Base-by-base conservation (phyloP, 2,113 vertebrate genomes). In the Tupaia chinensis region DNA sequence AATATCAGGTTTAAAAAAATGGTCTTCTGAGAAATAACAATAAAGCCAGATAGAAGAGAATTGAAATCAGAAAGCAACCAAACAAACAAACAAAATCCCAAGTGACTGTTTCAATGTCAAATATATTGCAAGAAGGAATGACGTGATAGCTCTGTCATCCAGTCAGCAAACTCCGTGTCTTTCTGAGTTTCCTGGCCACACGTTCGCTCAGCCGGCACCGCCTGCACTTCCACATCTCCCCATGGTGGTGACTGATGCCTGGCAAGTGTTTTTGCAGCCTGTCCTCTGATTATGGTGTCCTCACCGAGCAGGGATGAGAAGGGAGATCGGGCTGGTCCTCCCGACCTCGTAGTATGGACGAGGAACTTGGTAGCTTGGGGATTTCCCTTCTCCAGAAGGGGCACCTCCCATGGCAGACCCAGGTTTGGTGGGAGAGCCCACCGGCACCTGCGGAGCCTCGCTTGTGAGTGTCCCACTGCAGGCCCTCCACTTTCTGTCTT, bases 351-450 rank as follows among this genome's bases (percentile, higher is more conserved):
- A 90, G 94, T 79, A n/a, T 87, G 44, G 29, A 16, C 56, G 3
- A 25, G 69, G 94, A 61, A 65, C 66, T 60, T 16, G 70, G 66
- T 82, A 66, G 66, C 60, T 93, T 91, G 81, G 88, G 94, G 81
- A 78, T 87, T 63, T 10, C 86, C 25, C 68, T 65, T 92, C 66
- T 56, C 44, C 78, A 44, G 93, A 89, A 61, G 66, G 87, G 65
- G 76, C 91, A 70, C 96, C 89, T 84, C 86, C 34, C n/a, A 44
- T 44, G 20, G 13, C 76, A 58, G 58, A 23, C 85, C 94, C 95
- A 80, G 83, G 81, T 54, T 58, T 97, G 98, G 97, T 95, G 96
- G 96, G 97, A 98, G 97, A 93, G 91, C n/a, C 53, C 12, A 61
- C 93, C 66, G 0, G 77, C 76, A 83, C 90, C 91, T 95, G 96